Base-by-base conservation (phyloP, 2,888 invertebrate genomes). In the Acrocyrtus sp. region DNA sequence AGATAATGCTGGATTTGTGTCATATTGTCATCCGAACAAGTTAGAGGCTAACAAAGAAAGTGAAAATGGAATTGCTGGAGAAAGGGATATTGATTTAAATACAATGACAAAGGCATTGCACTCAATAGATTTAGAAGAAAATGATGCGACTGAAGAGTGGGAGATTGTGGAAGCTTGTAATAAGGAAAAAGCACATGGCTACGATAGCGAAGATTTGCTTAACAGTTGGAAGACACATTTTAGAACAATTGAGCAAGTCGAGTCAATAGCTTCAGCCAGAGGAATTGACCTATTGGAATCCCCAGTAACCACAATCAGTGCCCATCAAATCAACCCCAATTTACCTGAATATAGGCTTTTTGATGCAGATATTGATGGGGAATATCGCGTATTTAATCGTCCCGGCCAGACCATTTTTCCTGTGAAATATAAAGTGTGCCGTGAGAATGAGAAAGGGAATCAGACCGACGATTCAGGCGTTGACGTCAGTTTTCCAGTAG, bases 171-270 rank as follows among this genome's bases (percentile, higher is more conserved):
- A 72, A 27, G 78, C 77, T 22, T 80, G 78, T 47, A 77, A 72
- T 8, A 76, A 74, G 53, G 67, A 69, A 8, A 75, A 67, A 39
- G 50, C 70, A 3, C 74, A 57, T 43, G 70, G 48, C 10, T 69
- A 63, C 21, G 67, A 62, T n/a, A 62, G 60, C 82, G 87, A 88
- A 79, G 92, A 93, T 84, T 85, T 93, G 79, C 86, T 93, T 75
- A 91, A 91, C 19, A 91, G 94, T 6, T 87, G 90, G 77, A 89
- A 90, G 77, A 94, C 93, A 70, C 94, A 95, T 85, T 94, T 95
- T 86, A 89, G 90, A 79, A 94, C 94, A 17, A 66, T 80, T 53
- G 75, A 69, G 1, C 72, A 75, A 17, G 65, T 77, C 5, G 78
- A 79, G 62, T 53, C 63, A 6, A 72, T 76, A 39, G 76, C 73